Evolutionary conservation across 2,888 invertebrate genomes (phyloP).

Genomic region (Campoplex capitator): DNA sequence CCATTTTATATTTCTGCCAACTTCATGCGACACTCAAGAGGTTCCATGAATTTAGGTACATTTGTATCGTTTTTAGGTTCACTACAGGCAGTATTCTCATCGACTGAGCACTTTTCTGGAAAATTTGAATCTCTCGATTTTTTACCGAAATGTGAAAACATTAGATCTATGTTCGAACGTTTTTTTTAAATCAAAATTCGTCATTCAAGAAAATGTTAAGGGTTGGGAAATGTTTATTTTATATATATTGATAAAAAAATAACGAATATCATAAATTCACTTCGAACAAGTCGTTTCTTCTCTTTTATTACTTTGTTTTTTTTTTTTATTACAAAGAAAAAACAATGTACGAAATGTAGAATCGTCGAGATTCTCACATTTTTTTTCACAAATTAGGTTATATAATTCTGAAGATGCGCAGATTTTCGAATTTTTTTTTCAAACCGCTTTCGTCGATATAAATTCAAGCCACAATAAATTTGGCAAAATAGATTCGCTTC

Average conservation of each 20-base stretch:
- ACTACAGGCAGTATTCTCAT: too few relatives aligned
- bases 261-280: background rate
- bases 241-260: background rate
- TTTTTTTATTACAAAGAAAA: slow-evolving; percentile 38
- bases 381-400: background rate
- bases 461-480: background rate
- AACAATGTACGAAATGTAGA: slow-evolving; percentile 7
- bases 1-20: too few relatives aligned
- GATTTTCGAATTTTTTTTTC: background rate
- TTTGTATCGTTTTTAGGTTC: too few relatives aligned
- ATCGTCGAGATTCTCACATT: background rate
- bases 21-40: too few relatives aligned
- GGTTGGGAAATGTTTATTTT: background rate
- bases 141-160: too few relatives aligned
- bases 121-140: too few relatives aligned
- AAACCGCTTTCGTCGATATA: background rate
- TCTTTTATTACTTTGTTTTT: slow-evolving; percentile 22
- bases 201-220: background rate
- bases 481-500: background rate
- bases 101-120: too few relatives aligned
- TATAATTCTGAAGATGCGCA: background rate
- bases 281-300: slow-evolving; percentile 15
- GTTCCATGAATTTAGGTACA: too few relatives aligned
- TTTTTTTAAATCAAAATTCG: too few relatives aligned
- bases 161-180: too few relatives aligned